These are phyloP conservation scores for Willowsia nigromaculata DNA, from an alignment of 2,888 invertebrate genomes.

Conservation along the genomic window DNA sequence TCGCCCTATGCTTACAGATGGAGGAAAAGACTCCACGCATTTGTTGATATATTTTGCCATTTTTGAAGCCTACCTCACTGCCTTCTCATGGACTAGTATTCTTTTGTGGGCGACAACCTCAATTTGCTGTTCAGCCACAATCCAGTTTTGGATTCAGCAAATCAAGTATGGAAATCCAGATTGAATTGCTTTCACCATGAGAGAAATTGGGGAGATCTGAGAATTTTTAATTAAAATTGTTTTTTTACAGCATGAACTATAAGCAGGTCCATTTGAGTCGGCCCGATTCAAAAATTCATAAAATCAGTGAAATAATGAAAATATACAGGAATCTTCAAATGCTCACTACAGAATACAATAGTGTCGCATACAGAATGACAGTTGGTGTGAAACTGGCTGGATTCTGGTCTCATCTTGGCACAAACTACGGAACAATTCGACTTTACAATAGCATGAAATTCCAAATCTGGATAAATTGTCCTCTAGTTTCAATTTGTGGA, in stretches of 20 bases:
- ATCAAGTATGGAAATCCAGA: slow-evolving; percentile 39
- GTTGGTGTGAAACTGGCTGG: slow-evolving; percentile 57
- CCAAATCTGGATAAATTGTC: slow-evolving; percentile 67
- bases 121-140: slow-evolving; percentile 46
- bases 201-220: not conserved
- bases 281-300: not conserved
- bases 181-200: not conserved
- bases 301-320: slow-evolving; percentile 25
- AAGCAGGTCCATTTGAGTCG: slow-evolving; percentile 17
- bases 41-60: slow-evolving; percentile 23
- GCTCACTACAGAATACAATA: slow-evolving; percentile 58
- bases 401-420: slow-evolving; percentile 53
- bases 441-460: slow-evolving; percentile 59
- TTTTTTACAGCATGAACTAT: not conserved
- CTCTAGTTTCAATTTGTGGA: slow-evolving; percentile 55
- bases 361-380: slow-evolving; percentile 50
- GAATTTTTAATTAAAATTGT: not conserved
- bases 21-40: not conserved
- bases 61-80: slow-evolving; percentile 55
- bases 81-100: slow-evolving; percentile 57
- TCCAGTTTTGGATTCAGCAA: slow-evolving; percentile 58
- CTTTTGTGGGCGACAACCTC: slow-evolving; percentile 55
- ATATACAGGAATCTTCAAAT: slow-evolving; percentile 48
- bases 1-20: not conserved
- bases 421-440: slow-evolving; percentile 65